These are phyloP conservation scores for Ophioninae sp. DNA, from an alignment of 2,888 invertebrate species.

Conservation along the genomic window DNA sequence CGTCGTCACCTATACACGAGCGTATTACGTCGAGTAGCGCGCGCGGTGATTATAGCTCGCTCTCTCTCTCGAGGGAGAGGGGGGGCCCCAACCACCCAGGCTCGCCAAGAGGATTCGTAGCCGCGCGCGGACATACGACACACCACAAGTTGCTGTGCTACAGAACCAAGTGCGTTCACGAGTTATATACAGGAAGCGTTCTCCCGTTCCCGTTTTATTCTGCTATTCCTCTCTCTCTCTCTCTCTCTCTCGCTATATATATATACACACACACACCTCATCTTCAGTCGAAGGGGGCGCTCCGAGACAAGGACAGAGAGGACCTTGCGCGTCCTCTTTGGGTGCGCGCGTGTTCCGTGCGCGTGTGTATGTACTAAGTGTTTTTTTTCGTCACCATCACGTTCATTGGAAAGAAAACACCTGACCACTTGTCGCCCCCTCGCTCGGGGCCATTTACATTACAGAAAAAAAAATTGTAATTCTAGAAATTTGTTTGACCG, in stretches of 20 bases:
- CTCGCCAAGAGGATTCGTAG: constrained; percentile 25
- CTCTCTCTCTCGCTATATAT: background rate
- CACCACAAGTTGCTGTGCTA: constrained; percentile 35
- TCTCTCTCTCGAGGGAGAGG: constrained; percentile 9
- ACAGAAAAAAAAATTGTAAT: background rate
- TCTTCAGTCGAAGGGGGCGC: constrained; percentile 38
- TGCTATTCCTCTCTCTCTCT: background rate
- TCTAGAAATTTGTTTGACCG: background rate
- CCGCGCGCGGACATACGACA: constrained; percentile 3
- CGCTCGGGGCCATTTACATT: background rate
- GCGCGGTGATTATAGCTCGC: constrained; percentile 36
- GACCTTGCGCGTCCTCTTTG: constrained; percentile 44
- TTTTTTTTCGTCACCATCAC: constrained; percentile 21
- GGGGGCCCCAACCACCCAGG: constrained; percentile 30
- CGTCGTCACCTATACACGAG: constrained; percentile 40
- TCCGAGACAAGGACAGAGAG: constrained; percentile 16
- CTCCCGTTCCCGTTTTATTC: background rate
- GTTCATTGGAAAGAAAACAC: background rate
- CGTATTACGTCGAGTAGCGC: constrained; percentile 24
- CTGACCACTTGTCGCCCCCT: background rate
- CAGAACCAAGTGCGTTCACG: constrained; percentile 23
- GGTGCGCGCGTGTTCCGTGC: constrained; percentile 34
- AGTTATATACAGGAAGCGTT: background rate
- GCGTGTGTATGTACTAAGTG: constrained; percentile 15
- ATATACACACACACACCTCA: too few species aligned